Percentiles rank a stretch among this genome's conserved stretches.
phyloP scores from a whole-genome alignment of 2,113 vertebrate genomes.

The Caretta caretta region DNA sequence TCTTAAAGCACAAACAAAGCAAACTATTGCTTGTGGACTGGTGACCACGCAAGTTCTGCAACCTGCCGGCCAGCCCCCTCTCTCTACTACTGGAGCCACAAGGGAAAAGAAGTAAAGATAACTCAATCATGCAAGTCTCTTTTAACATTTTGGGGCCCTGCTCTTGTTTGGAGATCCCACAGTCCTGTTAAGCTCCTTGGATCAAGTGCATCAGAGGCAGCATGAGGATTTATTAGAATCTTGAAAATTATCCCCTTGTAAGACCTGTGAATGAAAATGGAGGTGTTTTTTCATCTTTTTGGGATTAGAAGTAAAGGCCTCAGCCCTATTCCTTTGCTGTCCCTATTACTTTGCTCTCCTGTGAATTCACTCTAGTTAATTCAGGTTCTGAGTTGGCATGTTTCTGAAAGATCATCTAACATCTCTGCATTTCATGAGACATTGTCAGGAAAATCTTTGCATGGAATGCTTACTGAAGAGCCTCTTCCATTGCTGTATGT shows the following conservation, averaged over 20 bases:
- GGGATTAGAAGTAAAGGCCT: not conserved
- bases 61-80: not conserved
- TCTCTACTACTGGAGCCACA: not conserved
- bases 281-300: not conserved
- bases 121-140: not conserved
- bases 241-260: not conserved
- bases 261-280: not conserved
- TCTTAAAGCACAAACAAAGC: not conserved
- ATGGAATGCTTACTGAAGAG: not conserved
- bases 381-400: not conserved
- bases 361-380: not conserved
- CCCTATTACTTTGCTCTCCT: not conserved
- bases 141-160: not conserved
- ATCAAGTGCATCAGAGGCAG: slow-evolving; percentile 4
- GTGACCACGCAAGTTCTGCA: not conserved
- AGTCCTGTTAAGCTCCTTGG: not conserved
- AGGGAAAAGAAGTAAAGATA: not conserved
- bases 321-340: not conserved
- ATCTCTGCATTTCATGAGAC: not conserved
- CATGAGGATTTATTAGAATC: not conserved
- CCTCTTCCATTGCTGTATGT: not conserved
- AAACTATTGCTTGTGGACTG: not conserved
- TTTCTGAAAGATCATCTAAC: not conserved
- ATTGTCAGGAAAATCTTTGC: not conserved
- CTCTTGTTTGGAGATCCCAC: not conserved